Percentiles rank a stretch among this genome's conserved stretches.
Evolutionary conservation across 2,888 invertebrate species (phyloP).

Genomic region (Pharmacophagus antenor): DNA sequence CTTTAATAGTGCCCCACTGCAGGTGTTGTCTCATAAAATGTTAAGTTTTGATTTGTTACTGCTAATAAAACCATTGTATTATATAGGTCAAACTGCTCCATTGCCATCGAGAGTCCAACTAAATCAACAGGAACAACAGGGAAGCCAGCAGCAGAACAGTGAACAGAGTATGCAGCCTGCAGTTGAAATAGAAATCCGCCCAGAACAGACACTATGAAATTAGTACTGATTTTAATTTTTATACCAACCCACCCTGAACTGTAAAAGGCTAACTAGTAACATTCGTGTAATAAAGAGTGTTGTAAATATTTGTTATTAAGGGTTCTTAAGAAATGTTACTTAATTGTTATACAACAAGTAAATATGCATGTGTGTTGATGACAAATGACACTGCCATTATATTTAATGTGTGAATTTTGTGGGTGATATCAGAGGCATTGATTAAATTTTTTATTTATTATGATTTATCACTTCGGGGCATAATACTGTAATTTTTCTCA

Average conservation of each 20-base stretch:
- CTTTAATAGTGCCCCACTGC: too few relatives aligned
- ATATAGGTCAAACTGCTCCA: slow-evolving; percentile 73
- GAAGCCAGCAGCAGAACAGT: slow-evolving; percentile 39
- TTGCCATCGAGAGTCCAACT: slow-evolving; percentile 72
- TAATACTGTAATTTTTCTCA: slow-evolving; percentile 10
- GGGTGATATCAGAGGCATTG: neutral
- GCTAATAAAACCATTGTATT: too few relatives aligned
- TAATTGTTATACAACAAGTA: slow-evolving; percentile 21
- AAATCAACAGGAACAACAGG: slow-evolving; percentile 52
- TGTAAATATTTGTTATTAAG: slow-evolving; percentile 28
- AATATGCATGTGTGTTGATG: too few relatives aligned
- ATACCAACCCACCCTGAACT: slow-evolving; percentile 30
- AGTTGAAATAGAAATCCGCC: slow-evolving; percentile 61
- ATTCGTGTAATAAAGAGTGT: slow-evolving; percentile 7
- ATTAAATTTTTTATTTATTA: slow-evolving; percentile 4
- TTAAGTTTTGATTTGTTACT: neutral
- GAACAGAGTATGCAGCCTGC: slow-evolving; percentile 55
- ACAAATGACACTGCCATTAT: slow-evolving; percentile 34
- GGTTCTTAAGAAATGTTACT: slow-evolving; percentile 23
- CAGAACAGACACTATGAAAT: slow-evolving; percentile 63
- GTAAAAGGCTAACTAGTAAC: slow-evolving; percentile 24
- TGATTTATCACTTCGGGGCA: slow-evolving; percentile 11
- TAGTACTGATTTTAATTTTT: slow-evolving; percentile 36
- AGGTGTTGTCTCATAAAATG: too few relatives aligned
- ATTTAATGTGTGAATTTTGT: slow-evolving; percentile 27